These are phyloP conservation scores for Yponomeuta sedellus DNA, from an alignment of 2,888 invertebrate species.

Conservation along the genomic window DNA sequence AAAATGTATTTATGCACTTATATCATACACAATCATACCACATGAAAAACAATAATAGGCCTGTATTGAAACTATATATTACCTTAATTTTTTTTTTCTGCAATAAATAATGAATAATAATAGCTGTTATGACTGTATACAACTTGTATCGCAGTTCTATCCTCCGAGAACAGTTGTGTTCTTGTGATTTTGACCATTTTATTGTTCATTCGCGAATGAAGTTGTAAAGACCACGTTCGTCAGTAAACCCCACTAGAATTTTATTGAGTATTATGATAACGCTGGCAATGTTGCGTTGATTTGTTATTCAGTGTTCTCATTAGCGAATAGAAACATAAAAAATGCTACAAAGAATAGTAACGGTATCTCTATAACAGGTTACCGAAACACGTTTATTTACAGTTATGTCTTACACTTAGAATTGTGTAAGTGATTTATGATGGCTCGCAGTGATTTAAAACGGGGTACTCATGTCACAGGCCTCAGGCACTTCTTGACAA, in stretches of 20 bases:
- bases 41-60: background rate
- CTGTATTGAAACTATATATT: no score
- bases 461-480: background rate
- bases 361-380: background rate
- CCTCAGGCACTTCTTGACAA: background rate
- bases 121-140: no score
- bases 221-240: no score
- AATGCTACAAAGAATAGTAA: background rate
- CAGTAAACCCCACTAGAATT: no score
- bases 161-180: no score
- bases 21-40: background rate
- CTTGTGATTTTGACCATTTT: no score
- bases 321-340: background rate
- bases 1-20: background rate
- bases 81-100: background rate
- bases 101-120: no score
- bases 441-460: background rate
- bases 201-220: no score
- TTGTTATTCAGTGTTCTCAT: background rate
- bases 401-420: background rate
- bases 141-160: no score
- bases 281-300: background rate
- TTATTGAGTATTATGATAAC: background rate
- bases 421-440: background rate
- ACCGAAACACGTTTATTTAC: background rate